Evolutionary conservation across 2,888 invertebrate species (phyloP), one percentile per base, ranked within the genome.

Genomic region (Cryptophagus acutangulus): DNA sequence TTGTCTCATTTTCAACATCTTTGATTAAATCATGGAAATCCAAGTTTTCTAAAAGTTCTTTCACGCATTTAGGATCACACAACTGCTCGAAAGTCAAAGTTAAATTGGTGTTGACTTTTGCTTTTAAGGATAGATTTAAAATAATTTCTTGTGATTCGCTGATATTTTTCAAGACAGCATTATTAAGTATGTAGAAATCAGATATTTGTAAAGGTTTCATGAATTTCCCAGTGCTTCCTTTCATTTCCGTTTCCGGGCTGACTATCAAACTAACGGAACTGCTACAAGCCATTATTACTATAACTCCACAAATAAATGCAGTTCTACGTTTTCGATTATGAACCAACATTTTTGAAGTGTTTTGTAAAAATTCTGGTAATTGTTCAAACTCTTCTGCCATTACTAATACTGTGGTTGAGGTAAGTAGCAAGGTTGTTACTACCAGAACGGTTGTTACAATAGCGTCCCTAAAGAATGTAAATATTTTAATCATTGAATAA

Each of bases 311-410:
- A 50, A 91, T 87, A 61, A 90, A 85, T 8, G 83, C 70, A 17
- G 88, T 90, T 35, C 91, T 74, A 10, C 82, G 76, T 41, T 76
- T 75, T 24, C 88, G 75, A 46, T 84, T 81, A 56, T 84, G 82
- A 4, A 85, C 83, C 46, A 92, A 70, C 49, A 79, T 79, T 1
- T 81, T 79, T 0, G 91, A 90, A 36, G 84, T 75, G 35, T 74
- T 75, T 51, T 81, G 78, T 18, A 91, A 69, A 15, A 72, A 72
- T 14, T 72, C 71, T n/a, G 87, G 82, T 28, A 83, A 67, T 36
- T 75, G 77, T 26, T 75, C 70, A 63, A 88, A 88, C 70, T 91
- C 90, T 63, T 90, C 90, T 16, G 90, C 83, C 89, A 92, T 88
- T 25, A 90, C 88, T 38, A 89, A 70, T 17, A 85, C 68, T 52